Evolutionary conservation across 2,888 invertebrate genomes (phyloP).

Genomic region (Pardosa pseudoannulata): DNA sequence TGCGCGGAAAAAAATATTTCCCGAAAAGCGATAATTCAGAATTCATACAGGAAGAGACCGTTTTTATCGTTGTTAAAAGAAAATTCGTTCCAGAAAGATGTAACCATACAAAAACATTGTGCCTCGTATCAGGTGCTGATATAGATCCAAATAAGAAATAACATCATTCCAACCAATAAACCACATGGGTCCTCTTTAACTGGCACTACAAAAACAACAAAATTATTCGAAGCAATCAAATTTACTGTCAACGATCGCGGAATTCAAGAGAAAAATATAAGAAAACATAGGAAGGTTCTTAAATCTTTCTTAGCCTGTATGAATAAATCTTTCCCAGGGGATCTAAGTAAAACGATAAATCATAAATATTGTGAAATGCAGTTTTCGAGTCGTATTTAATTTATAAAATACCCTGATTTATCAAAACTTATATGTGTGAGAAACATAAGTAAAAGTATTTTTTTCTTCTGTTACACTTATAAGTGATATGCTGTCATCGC

Average conservation of each 20-base stretch:
- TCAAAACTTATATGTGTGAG: too few relatives aligned
- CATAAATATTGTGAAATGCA: slow-evolving; percentile 11
- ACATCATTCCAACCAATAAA: slow-evolving; percentile 47
- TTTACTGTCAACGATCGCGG: slow-evolving; percentile 50
- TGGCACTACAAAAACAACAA: slow-evolving; percentile 45
- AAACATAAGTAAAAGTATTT: too few relatives aligned
- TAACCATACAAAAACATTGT: slow-evolving; percentile 15
- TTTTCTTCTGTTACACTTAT: too few relatives aligned
- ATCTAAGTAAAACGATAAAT: slow-evolving; percentile 40
- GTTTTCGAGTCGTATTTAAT: not conserved
- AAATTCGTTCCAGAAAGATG: not conserved
- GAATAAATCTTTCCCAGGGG: slow-evolving; percentile 18
- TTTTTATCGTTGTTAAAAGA: not conserved
- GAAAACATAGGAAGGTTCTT: slow-evolving; percentile 19
- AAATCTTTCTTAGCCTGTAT: slow-evolving; percentile 25
- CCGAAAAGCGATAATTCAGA: too few relatives aligned
- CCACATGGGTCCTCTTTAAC: slow-evolving; percentile 53
- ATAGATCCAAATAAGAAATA: slow-evolving; percentile 63
- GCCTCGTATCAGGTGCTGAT: slow-evolving; percentile 62
- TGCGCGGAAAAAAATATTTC: too few relatives aligned
- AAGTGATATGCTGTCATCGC: too few relatives aligned
- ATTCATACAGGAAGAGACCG: not conserved
- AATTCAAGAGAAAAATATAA: slow-evolving; percentile 15
- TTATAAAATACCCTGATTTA: too few relatives aligned
- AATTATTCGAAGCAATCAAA: slow-evolving; percentile 60